Evolutionary conservation across 2,888 invertebrate genomes (phyloP), one percentile per base, ranked within the genome.

Genomic region (Scelioninae gen. 1): DNA sequence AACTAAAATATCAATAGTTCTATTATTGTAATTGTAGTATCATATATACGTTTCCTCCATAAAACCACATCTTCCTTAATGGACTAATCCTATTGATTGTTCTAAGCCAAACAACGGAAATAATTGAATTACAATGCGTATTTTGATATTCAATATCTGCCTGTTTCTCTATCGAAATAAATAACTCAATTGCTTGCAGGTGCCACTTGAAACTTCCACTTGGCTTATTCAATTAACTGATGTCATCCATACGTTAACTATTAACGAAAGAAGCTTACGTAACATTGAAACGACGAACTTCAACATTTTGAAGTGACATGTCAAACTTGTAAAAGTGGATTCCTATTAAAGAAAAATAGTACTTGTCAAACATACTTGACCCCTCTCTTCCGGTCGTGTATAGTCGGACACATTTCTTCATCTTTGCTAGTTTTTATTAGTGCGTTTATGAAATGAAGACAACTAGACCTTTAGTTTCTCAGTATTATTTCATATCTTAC

Each of bases 291-390:
- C 40, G 31, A 34, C 31, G 9, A 63, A 32, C 62, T 62, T 38
- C 11, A 38, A 53, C 53, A 23, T 60, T 71, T 71, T 60, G 31
- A 49, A 71, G 71, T 40, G 43, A 43, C 51, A 47, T 71, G 43
- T 71, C 60, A 60, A 60, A 60, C 58, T 55, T 40, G 58, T 29
- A 29, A 6, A 58, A 71, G 51, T 40, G 60, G 71, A 60, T 60
- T 51, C 51, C 40, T 71, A 60, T 51, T 60, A 40, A 71, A 58
- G 38, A 58, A 71, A 47, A 68, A 53, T 32, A 40, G 34, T 45
- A 65, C 47, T 69, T 58, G 56, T 58, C 47, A 69, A 58, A 69
- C 60, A 49, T 15, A 71, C 71, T 71, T 71, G 71, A 71, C 71
- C 71, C 11, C 60, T 38, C 23, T 23, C 23, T 23, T 4, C 23